Conservation (phyloP, 2,797 vertebrate genomes). For the Pristis pectinata region DNA sequence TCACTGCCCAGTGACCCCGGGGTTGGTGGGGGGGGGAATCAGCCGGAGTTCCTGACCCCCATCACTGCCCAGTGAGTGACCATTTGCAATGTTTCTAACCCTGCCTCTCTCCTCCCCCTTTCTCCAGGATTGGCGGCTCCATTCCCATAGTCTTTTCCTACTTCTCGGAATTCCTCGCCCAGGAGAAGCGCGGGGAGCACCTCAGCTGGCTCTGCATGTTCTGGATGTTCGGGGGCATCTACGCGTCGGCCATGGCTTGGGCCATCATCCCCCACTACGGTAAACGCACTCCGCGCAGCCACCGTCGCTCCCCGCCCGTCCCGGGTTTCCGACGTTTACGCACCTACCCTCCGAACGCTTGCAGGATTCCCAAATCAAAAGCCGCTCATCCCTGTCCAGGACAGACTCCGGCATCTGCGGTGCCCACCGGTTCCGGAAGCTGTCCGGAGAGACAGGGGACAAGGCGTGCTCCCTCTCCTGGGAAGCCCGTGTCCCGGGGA, state of each 20-base stretch:
- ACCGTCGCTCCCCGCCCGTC: fast-evolving
- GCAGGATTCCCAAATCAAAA: no score
- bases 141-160: slow-evolving; percentile 96
- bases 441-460: no score
- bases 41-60: neutral
- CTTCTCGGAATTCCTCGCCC: slow-evolving; percentile 92
- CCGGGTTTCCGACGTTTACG: no score
- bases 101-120: neutral
- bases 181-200: slow-evolving; percentile 93
- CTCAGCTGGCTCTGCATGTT: slow-evolving; percentile 99
- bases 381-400: no score
- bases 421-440: no score
- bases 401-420: no score
- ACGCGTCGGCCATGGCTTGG: slow-evolving; percentile 95
- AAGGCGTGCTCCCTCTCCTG: no score
- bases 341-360: no score
- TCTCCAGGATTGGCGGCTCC: slow-evolving; percentile 80
- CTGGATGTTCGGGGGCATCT: slow-evolving; percentile 97
- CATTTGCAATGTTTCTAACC: no score
- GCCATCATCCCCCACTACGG: slow-evolving; percentile 96
- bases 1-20: neutral
- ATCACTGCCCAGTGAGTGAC: neutral
- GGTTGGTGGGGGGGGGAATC: neutral
- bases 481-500: no score
- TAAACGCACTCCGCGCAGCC: slow-evolving; percentile 48